phyloP scores from a whole-genome alignment of 2,113 vertebrate genomes.

The Aspiorhynchus laticeps region DNA sequence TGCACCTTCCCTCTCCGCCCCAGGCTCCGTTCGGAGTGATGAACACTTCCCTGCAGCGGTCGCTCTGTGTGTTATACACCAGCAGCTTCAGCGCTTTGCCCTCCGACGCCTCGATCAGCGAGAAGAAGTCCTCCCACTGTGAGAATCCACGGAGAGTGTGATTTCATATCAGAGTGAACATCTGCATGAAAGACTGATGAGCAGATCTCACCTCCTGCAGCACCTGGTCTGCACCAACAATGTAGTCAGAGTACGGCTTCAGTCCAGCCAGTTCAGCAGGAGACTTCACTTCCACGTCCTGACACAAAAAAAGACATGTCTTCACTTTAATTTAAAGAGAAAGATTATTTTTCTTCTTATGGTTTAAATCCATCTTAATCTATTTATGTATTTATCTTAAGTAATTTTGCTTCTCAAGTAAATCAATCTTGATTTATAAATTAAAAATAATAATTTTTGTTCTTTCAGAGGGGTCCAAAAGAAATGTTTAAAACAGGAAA shows the following conservation, averaged over 20 bases:
- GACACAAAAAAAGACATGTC: too few relatives aligned
- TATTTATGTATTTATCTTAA: too few relatives aligned
- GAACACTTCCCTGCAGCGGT: slow-evolving; percentile 88
- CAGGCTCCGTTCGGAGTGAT: slow-evolving; percentile 94
- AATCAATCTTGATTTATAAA: too few relatives aligned
- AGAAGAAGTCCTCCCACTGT: slow-evolving; percentile 95
- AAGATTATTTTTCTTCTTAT: too few relatives aligned
- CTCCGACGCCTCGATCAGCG: slow-evolving; percentile 89
- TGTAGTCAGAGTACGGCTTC: slow-evolving; percentile 82
- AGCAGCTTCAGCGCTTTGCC: slow-evolving; percentile 92
- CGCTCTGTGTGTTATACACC: slow-evolving; percentile 87
- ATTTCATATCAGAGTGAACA: not conserved
- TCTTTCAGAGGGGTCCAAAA: too few relatives aligned
- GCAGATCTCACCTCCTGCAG: slow-evolving; percentile 85
- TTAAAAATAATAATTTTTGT: too few relatives aligned
- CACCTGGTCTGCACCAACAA: slow-evolving; percentile 94
- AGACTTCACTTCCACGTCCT: slow-evolving; percentile 87
- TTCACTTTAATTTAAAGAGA: too few relatives aligned
- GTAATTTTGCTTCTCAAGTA: too few relatives aligned
- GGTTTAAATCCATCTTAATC: too few relatives aligned
- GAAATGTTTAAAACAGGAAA: too few relatives aligned
- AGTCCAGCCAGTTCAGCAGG: slow-evolving; percentile 88
- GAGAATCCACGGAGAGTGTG: not conserved
- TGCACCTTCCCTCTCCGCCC: slow-evolving; percentile 96
- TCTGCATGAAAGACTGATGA: not conserved